Conservation (phyloP, 2,113 vertebrate genomes). For the Bufo gargarizans region DNA sequence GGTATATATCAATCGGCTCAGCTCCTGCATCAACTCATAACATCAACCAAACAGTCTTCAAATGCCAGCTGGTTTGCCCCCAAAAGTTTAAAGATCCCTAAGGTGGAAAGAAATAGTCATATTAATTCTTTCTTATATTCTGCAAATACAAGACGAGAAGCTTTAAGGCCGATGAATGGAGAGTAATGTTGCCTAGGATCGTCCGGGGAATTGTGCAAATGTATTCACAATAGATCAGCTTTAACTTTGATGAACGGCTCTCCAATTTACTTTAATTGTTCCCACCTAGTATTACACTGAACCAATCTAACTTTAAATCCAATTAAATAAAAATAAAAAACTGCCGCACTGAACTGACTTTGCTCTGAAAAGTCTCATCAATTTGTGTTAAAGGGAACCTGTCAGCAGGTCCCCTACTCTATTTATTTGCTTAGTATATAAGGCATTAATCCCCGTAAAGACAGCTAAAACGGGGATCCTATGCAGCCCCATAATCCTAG, state of each 20-base stretch:
- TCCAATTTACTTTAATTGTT: conserved; percentile 66
- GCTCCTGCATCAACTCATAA: not conserved
- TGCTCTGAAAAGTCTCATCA: conserved; percentile 61
- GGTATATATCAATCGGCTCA: no score
- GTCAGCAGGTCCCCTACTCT: conserved; percentile 12
- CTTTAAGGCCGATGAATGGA: not conserved
- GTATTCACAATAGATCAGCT: conserved; percentile 62
- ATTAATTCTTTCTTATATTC: not conserved
- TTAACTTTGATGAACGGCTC: conserved; percentile 65
- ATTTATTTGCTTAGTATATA: not conserved
- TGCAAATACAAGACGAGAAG: conserved; percentile 19
- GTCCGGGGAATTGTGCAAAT: conserved; percentile 58
- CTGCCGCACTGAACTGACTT: conserved; percentile 39
- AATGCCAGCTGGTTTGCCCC: not conserved
- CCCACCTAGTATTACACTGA: conserved; percentile 64
- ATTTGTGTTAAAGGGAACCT: conserved; percentile 61
- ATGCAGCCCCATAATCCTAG: not conserved
- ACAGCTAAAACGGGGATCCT: not conserved
- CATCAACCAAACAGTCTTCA: not conserved
- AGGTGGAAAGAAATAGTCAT: not conserved
- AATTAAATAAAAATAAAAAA: conserved; percentile 62
- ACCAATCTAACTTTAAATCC: conserved; percentile 66
- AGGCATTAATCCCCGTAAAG: not conserved
- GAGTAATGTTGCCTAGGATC: conserved; percentile 13
- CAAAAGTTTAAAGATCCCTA: not conserved